Base-by-base conservation (phyloP, 2,113 vertebrate genomes). In the Notiomystis cincta region DNA sequence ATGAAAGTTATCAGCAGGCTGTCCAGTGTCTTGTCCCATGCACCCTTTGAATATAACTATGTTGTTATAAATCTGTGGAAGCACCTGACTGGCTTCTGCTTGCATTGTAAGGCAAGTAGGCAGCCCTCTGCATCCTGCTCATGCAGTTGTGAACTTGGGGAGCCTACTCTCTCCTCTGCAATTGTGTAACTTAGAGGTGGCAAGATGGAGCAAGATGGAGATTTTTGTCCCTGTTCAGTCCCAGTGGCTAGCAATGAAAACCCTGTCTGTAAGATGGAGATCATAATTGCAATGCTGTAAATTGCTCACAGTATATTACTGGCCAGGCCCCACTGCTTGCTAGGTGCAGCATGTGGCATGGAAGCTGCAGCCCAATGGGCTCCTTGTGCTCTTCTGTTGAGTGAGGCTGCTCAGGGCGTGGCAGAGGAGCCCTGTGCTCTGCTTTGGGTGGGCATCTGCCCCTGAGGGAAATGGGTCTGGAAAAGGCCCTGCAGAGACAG, bases 391-490 rank as follows among this genome's bases (percentile, higher is more conserved):
- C 23, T 44, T 40, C 31, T 18, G 24, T 27, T 9, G 47, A 13
- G 28, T 7, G 50, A 33, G 37, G 58, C 58, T 88, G 10, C 51
- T 37, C 1, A 2, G 38, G 0, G 1, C 0, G 0, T 6, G 33
- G 33, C 71, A 45, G 28, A 44, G 31, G 40, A 81, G 31, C 17
- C 54, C 42, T 0, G 0, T 37, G 48, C n/a, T 42, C 42, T 54
- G 51, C 82, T 67, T 40, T 19, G n/a, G n/a, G 13, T 0, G 0
- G 58, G 14, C 47, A 85, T 0, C 0, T 57, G 51, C 6, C 22
- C 1, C 0, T 6, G 22, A 0, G 5, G 20, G n/a, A 45, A 51
- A 57, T 9, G 24, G 28, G 3, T 15, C 47, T 69, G 88, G 65
- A 38, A 60, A 72, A 69, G 62, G 17, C 10, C 17, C 35, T 66